Conservation (phyloP, 2,113 vertebrate genomes). For the Okapia johnstoni region DNA sequence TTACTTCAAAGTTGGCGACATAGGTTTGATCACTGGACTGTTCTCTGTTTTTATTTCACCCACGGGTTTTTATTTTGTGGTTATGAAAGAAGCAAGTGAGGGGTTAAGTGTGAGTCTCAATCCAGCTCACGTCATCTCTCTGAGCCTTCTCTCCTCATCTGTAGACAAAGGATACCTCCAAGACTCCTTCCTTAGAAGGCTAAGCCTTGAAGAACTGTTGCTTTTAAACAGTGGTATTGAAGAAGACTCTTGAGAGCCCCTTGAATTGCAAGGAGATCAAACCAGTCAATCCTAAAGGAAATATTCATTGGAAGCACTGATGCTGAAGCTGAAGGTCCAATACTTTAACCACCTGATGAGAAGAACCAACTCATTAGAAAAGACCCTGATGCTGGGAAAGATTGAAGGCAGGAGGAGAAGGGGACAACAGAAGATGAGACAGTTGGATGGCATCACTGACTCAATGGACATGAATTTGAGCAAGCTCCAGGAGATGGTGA, state of each 20-base stretch:
- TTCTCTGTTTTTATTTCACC: background rate
- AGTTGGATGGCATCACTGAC: background rate
- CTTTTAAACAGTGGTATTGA: background rate
- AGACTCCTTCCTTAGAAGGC: background rate
- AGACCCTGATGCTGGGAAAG: background rate
- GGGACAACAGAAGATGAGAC: background rate
- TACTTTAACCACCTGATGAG: background rate
- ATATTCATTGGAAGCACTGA: background rate
- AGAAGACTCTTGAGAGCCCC: background rate
- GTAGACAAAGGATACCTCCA: background rate
- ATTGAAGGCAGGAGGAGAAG: background rate
- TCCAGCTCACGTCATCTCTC: background rate
- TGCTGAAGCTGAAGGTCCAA: background rate
- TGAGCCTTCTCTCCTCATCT: background rate
- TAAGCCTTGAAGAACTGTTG: background rate
- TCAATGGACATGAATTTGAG: background rate
- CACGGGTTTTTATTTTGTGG: background rate
- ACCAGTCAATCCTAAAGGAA: background rate
- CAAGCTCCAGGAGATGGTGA: background rate
- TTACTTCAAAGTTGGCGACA: background rate
- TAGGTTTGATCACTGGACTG: background rate
- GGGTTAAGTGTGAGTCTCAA: background rate
- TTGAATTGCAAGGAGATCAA: background rate
- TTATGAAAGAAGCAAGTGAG: background rate
- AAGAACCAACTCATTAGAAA: background rate